These are phyloP conservation scores for Saturnia pavonia DNA, from an alignment of 2,888 invertebrate species.

Conservation along the genomic window DNA sequence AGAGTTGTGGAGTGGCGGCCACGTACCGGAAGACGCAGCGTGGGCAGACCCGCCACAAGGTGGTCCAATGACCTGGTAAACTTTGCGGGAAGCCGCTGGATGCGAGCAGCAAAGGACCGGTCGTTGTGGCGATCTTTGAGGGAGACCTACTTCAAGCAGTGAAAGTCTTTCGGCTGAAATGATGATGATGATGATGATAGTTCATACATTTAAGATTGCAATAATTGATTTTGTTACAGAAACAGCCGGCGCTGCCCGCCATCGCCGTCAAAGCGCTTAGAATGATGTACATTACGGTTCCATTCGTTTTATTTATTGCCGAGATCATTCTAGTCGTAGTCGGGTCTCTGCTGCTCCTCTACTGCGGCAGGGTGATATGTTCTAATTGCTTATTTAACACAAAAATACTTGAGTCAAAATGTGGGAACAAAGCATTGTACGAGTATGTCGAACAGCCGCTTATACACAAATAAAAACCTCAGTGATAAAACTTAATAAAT, in stretches of 20 bases:
- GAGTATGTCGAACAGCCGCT: background rate
- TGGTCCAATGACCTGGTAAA: no score
- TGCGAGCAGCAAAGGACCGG: no score
- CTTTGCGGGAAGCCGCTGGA: no score
- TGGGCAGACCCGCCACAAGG: no score
- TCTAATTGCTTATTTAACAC: background rate
- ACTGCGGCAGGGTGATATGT: constrained; percentile 10
- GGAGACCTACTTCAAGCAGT: no score
- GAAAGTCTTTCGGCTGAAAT: no score
- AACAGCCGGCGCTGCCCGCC: constrained; percentile 30
- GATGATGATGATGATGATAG: no score
- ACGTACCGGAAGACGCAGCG: no score
- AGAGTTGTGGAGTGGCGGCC: no score
- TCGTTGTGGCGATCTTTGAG: no score
- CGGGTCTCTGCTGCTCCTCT: constrained; percentile 15
- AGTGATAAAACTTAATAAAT: background rate
- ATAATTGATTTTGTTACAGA: constrained; percentile 29
- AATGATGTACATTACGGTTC: constrained; percentile 31
- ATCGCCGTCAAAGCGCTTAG: constrained; percentile 29
- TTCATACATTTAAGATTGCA: no score
- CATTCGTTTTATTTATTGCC: constrained; percentile 19
- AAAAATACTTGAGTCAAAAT: background rate
- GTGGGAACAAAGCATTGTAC: background rate
- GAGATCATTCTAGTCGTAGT: constrained; percentile 19
- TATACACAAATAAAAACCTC: background rate